Conservation (phyloP, 2,888 invertebrate genomes). For the Nomada hirtipes region DNA sequence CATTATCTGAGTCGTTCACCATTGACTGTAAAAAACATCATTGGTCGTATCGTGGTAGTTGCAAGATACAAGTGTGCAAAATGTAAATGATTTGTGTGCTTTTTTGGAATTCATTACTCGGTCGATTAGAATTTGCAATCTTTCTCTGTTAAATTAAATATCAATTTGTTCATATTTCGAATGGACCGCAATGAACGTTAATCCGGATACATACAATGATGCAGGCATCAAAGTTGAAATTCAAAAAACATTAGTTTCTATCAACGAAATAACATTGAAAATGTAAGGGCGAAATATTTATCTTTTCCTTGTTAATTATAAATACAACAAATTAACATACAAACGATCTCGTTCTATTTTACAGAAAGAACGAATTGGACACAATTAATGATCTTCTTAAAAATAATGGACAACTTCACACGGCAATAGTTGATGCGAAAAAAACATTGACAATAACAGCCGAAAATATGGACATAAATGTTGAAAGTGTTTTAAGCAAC, state of each 20-base stretch:
- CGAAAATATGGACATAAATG: conserved; percentile 48
- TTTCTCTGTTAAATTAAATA: conserved; percentile 13
- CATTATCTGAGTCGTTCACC: conserved; percentile 8
- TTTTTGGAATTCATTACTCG: background rate
- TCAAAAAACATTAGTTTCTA: conserved; percentile 47
- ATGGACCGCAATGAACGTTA: background rate
- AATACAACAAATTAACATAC: background rate
- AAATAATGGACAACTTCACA: conserved; percentile 64
- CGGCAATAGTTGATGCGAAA: conserved; percentile 61
- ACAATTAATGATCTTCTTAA: conserved; percentile 67
- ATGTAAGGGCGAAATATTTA: conserved; percentile 59
- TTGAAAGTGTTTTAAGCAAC: conserved; percentile 30
- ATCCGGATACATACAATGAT: background rate
- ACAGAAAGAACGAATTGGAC: conserved; percentile 70
- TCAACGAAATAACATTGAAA: conserved; percentile 49
- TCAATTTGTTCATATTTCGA: background rate
- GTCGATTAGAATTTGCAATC: background rate
- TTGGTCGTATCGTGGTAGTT: background rate
- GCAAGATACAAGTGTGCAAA: background rate
- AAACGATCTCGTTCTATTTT: conserved; percentile 25
- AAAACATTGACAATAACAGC: conserved; percentile 50
- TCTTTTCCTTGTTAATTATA: background rate
- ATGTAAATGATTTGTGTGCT: background rate
- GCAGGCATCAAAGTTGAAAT: conserved; percentile 39
- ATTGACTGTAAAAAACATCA: background rate